Evolutionary conservation across 2,797 vertebrate species (phyloP), one percentile per base, ranked within the genome.

Genomic region (Acrocephalus scirpaceus): DNA sequence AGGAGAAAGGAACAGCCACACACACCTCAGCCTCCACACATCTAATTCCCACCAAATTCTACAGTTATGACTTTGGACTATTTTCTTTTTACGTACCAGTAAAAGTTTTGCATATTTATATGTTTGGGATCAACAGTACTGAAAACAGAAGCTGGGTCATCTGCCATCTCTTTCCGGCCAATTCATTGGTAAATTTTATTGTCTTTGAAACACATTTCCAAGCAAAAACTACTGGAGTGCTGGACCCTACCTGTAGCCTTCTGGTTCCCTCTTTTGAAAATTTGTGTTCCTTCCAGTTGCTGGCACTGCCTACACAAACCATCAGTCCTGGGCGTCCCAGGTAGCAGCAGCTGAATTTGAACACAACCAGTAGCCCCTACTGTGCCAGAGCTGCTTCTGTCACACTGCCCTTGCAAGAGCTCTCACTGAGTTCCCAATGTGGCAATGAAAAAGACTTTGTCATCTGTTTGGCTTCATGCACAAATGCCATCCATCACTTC

Each of bases 401-500:
- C 45, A 29, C 11, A 21, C 10, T 79, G 72, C n/a, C 87, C 53
- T 77, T 95, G 87, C 61, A 74, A 65, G 42, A 91, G 57, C 22
- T 71, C 69, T 82, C 45, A 42, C 16, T n/a, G n/a, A 86, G 53
- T 61, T 92, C 72, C 86, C 85, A 77, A 8, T 32, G 45, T 47
- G 50, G 69, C 34, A 45, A 58, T 14, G 54, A 74, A 77, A 86
- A 85, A 27, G 21, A 51, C 53, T 62, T 47, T 50, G 23, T 60
- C 42, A 74, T 50, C 40, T 88, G 26, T 77, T 74, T 83, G 87
- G 72, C 42, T 87, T 89, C 84, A 79, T 20, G 69, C 13, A 94
- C 23, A 96, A 92, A 91, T 67, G 40, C 61, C 66, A 94, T 81
- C 74, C 93, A 92, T 94, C 78, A 78, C 88, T 96, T 95, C 3